phyloP scores from a whole-genome alignment of 37 sponge, comb jelly and placozoan species.

The Axinella damicornis region DNA sequence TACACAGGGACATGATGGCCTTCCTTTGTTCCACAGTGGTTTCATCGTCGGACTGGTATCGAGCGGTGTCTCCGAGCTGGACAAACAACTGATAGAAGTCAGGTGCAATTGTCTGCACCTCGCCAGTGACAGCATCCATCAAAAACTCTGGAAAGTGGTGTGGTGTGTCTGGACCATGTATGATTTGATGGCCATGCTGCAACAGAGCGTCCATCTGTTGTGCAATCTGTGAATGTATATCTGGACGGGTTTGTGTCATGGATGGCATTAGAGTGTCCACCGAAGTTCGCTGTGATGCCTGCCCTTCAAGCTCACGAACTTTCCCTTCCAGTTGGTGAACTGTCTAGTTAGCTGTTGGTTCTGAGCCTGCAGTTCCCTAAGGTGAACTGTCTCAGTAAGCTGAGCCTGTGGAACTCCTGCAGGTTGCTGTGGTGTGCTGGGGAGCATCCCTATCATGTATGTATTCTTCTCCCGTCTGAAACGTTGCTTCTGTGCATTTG shows the following conservation, averaged over 20 bases:
- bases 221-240: background rate
- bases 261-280: too few species aligned
- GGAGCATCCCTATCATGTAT: too few species aligned
- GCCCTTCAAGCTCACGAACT: too few species aligned
- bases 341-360: too few species aligned
- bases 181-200: background rate
- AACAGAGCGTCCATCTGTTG: background rate
- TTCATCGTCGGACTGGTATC: background rate
- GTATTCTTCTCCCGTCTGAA: too few species aligned
- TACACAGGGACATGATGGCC: background rate
- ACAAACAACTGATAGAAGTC: background rate
- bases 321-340: too few species aligned
- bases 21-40: background rate
- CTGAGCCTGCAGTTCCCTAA: too few species aligned
- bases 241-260: too few species aligned
- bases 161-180: background rate
- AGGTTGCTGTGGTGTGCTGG: too few species aligned
- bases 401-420: too few species aligned
- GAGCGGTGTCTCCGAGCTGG: background rate
- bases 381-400: too few species aligned
- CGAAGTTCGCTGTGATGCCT: too few species aligned
- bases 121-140: background rate
- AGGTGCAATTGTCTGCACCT: background rate
- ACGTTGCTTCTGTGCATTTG: background rate
- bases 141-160: background rate